These are phyloP conservation scores for Virgularia gustaviana DNA, from an alignment of 92 coral and sea anemone species.

Conservation along the genomic window DNA sequence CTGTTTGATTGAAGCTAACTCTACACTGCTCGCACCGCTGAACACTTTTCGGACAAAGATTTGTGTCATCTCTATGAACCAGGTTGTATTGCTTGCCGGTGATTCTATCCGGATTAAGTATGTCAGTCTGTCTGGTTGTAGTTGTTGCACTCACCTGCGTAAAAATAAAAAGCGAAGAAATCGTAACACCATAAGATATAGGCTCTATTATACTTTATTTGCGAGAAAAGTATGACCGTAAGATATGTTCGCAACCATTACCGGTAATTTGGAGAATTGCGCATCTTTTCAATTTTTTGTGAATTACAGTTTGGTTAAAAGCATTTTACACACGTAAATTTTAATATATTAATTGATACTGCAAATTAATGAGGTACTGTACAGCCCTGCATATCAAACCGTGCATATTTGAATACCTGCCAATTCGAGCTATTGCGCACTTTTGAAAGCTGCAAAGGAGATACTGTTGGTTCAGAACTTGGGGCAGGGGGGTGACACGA, in stretches of 20 bases:
- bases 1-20: constrained; percentile 39
- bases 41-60: constrained; percentile 53
- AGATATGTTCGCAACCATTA: too few species aligned
- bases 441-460: background rate
- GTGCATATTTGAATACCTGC: background rate
- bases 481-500: background rate
- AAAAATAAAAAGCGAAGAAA: background rate
- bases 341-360: background rate
- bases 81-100: constrained; percentile 55
- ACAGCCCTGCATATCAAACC: background rate
- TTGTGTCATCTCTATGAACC: constrained; percentile 50
- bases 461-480: background rate
- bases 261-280: too few species aligned
- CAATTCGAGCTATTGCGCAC: background rate
- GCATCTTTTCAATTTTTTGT: too few species aligned
- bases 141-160: background rate
- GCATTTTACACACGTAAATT: too few species aligned
- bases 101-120: constrained; percentile 51
- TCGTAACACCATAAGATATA: background rate
- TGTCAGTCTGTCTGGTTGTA: background rate
- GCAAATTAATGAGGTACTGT: background rate
- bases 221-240: too few species aligned
- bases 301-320: too few species aligned
- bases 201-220: too few species aligned
- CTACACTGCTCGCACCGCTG: constrained; percentile 62